These are phyloP conservation scores for Chironomus tepperi DNA, from an alignment of 1,140 invertebrate genomes.

Conservation along the genomic window DNA sequence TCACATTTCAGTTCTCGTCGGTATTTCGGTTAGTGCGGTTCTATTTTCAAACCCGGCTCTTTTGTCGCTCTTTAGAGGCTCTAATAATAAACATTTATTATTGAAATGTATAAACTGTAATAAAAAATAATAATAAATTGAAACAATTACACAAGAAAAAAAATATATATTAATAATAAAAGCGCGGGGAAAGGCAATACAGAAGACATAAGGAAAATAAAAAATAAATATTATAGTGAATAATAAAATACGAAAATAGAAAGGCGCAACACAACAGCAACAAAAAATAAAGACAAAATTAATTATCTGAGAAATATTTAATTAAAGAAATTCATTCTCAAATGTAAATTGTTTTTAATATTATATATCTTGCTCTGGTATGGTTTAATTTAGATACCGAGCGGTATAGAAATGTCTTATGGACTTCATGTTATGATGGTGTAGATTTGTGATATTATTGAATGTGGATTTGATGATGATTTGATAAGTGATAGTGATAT, in stretches of 20 bases:
- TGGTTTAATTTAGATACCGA: neutral
- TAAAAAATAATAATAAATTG: slow-evolving; percentile 24
- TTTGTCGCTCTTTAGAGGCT: neutral
- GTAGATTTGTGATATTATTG: no score
- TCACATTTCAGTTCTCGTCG: slow-evolving; percentile 12
- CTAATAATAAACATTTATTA: slow-evolving; percentile 23
- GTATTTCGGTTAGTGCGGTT: slow-evolving; percentile 10
- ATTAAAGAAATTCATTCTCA: slow-evolving; percentile 23
- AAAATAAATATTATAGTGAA: slow-evolving; percentile 6
- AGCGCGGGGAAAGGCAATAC: slow-evolving; percentile 1
- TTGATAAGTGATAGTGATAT: no score
- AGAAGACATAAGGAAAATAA: slow-evolving; percentile 2
- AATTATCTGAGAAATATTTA: slow-evolving; percentile 24
- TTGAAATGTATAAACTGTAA: slow-evolving; percentile 23
- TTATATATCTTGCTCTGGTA: neutral
- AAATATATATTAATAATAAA: neutral
- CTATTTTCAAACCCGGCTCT: neutral
- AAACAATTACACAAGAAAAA: slow-evolving; percentile 20
- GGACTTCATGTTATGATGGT: no score
- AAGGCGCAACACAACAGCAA: neutral
- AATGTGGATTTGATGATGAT: no score
- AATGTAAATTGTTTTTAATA: slow-evolving; percentile 20
- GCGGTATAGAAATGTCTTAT: no score
- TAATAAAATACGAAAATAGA: neutral
- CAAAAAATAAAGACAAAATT: slow-evolving; percentile 19